Base-by-base conservation (phyloP, 2,888 invertebrate species). In the Onthophagus sagittarius region DNA sequence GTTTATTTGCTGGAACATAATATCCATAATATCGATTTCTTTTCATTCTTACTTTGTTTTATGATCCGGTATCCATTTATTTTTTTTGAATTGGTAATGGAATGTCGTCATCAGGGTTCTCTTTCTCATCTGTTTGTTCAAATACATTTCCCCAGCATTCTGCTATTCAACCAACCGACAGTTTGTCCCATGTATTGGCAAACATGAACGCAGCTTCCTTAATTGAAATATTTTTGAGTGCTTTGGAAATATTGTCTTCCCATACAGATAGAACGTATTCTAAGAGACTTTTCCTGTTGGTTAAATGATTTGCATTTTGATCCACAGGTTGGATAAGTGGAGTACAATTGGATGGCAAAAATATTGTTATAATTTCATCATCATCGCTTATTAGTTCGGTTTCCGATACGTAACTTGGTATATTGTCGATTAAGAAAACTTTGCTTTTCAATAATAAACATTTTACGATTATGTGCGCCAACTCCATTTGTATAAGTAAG, bases 361-460 rank as follows among this genome's bases (percentile, higher is more conserved):
- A 23, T 3, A 23, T 23, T 23, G 23, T 23, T 23, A 23, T 23
- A 23, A 23, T 23, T 23, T 23, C 23, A 23, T 3, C 23, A 23
- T 23, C 23, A 23, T 23, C 23, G 23, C 23, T 63, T 63, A 63
- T 3, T 63, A 7, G 0, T 63, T 63, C 23, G 13, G 23, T 63
- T 62, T 14, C 6, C 32, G 15, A 14, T 63, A 9, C 71, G 70
- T 73, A 69, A 63, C 23, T 23, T 23, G 71, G 64, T 5, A n/a
- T 23, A 65, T 73, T 75, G 62, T 71, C 75, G n/a, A 69, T n/a
- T 39, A 73, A 7, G 62, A 75, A 70, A 39, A 75, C 72, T 63
- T 67, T 63, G 71, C 65, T 72, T 75, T 76, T 70, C 75, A 62
- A 72, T 73, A 62, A 74, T 72, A 5, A 71, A 14, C 39, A 71